These are phyloP conservation scores for Trichopoda pennipes DNA, from an alignment of 2,888 invertebrate species.

Conservation along the genomic window DNA sequence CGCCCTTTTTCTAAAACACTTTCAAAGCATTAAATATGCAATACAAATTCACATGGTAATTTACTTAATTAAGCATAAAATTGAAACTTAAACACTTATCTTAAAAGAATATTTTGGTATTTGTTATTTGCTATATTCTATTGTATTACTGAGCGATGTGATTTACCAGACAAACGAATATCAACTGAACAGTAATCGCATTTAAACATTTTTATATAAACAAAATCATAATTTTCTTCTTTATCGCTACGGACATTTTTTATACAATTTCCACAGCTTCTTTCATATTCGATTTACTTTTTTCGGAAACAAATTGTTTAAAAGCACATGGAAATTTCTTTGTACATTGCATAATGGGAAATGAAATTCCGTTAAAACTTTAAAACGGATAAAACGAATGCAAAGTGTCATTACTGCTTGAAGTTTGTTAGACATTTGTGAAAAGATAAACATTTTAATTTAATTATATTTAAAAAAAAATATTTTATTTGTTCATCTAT, in stretches of 20 bases:
- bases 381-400: not conserved
- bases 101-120: constrained; percentile 4
- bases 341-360: constrained; percentile 34
- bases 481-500: not conserved
- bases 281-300: constrained; percentile 33
- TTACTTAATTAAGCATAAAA: not conserved
- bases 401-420: not conserved
- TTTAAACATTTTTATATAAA: constrained; percentile 61
- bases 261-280: constrained; percentile 42
- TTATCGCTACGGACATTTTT: constrained; percentile 28
- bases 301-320: constrained; percentile 38
- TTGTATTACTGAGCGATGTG: constrained; percentile 47
- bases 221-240: constrained; percentile 5
- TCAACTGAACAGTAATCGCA: constrained; percentile 59
- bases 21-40: not conserved
- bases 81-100: not conserved
- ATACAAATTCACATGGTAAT: not conserved
- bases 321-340: constrained; percentile 27
- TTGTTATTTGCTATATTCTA: constrained; percentile 3
- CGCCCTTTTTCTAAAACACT: constrained; percentile 1
- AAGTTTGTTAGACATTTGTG: not conserved
- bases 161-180: constrained; percentile 53
- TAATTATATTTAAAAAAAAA: too few species aligned
- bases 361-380: constrained; percentile 6
- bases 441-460: too few species aligned